phyloP scores from a whole-genome alignment of 2,113 vertebrate species.

The Laterallus jamaicensis region DNA sequence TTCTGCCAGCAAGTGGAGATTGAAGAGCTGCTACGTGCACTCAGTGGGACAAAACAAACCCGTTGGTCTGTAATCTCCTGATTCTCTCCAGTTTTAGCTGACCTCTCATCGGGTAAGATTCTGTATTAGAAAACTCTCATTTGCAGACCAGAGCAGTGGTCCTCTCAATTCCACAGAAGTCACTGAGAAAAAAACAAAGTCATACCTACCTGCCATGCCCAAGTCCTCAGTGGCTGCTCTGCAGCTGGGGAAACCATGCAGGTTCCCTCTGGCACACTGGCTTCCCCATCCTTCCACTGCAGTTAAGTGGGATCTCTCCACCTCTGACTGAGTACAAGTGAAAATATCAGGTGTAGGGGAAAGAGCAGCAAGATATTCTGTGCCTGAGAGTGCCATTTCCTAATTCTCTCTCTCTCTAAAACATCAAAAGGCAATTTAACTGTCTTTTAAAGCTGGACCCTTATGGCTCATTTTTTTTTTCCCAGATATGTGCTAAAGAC shows the following conservation, averaged over 20 bases:
- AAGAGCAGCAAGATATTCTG: neutral
- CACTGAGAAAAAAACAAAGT: neutral
- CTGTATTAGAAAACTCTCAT: neutral
- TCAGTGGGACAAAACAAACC: neutral
- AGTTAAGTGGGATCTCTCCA: neutral
- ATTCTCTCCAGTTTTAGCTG: neutral
- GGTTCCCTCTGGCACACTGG: neutral
- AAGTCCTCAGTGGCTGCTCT: neutral
- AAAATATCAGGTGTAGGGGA: neutral
- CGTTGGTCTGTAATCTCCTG: neutral
- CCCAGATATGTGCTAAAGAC: neutral
- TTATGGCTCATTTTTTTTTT: neutral
- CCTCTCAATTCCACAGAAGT: neutral
- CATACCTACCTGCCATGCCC: rapidly evolving
- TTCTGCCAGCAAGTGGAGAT: neutral
- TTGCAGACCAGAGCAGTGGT: neutral
- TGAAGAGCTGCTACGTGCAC: neutral
- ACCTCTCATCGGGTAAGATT: neutral
- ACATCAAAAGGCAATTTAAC: slow-evolving; percentile 33
- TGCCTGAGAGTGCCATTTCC: neutral
- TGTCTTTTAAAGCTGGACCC: neutral
- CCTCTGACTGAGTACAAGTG: neutral
- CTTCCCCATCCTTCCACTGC: neutral
- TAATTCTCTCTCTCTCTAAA: neutral
- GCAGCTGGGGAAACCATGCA: neutral